Evolutionary conservation across 1,140 invertebrate species (phyloP).

Genomic region (Heliconius himera): DNA sequence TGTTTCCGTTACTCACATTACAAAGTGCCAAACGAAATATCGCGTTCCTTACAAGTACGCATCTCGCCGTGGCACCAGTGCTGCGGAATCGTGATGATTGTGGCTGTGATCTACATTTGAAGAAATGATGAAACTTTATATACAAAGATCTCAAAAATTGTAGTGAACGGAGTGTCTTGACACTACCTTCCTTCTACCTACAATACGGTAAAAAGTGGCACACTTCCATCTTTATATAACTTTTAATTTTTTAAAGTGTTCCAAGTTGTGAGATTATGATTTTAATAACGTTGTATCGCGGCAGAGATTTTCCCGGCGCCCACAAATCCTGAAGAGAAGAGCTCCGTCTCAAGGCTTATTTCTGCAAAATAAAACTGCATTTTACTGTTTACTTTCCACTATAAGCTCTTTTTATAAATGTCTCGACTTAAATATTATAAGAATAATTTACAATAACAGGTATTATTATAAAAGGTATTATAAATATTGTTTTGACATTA

Average conservation of each 20-base stretch:
- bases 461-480: too few relatives aligned
- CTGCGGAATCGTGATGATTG: too few relatives aligned
- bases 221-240: background rate
- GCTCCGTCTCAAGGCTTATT: background rate
- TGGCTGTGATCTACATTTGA: too few relatives aligned
- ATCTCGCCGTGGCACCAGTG: too few relatives aligned
- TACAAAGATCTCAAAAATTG: too few relatives aligned
- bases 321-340: slow-evolving; percentile 6
- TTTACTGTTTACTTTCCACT: slow-evolving; percentile 3
- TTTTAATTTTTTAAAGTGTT: background rate
- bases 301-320: background rate
- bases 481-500: too few relatives aligned
- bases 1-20: too few relatives aligned
- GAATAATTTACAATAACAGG: background rate
- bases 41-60: too few relatives aligned
- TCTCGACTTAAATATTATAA: background rate
- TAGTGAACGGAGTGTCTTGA: background rate
- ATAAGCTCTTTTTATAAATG: background rate
- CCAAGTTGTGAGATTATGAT: slow-evolving; percentile 1
- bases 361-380: slow-evolving; percentile 10
- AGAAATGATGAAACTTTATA: too few relatives aligned
- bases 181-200: too few relatives aligned
- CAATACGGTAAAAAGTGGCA: background rate
- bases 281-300: background rate
- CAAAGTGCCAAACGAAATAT: too few relatives aligned